Evolutionary conservation across 1,140 invertebrate species (phyloP), one percentile per base, ranked within the genome.

Genomic region (Macrostomum lignano): DNA sequence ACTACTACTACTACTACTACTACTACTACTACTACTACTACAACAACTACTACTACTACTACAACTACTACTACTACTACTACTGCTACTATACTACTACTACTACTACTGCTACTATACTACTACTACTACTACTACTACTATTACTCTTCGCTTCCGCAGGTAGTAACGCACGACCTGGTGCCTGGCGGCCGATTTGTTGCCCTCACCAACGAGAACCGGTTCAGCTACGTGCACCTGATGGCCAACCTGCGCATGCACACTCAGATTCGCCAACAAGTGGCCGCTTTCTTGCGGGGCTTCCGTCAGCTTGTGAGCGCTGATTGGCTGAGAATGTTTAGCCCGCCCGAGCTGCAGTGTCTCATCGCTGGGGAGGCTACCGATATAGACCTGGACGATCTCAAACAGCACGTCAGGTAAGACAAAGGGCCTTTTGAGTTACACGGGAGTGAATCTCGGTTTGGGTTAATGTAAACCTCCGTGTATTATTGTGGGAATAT

Each of bases 211-310:
- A 84, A 91, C 62, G 77, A 86, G 48, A 96, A 93, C 60, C 91
- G 82, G 72, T 88, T 93, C 36, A 74, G 75, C 47, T 94, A 94
- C 52, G 84, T 98, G 28, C 88, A 98, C 57, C 61, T 81, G 41
- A 91, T 96, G 79, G 88, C 91, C 2, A 79, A 86, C 53, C 94
- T 91, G 53, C 70, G 31, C 11, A 82, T 93, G 72, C 75, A 86
- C 46, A 72, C 71, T 3, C 81, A 91, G 64, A 91, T 88, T 37
- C 74, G 75, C 45, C 76, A 93, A 33, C 91, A 98, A 61, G 84
- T 81, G 1, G 67, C 73, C 25, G 77, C 84, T 5, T 98, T 98
- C 48, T 81, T 88, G 21, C 71, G 72, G 45, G 91, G 91, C 2
- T 96, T 98, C 51, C 67, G 79, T 38, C 75, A 77, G 5, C 75